Base-by-base conservation (phyloP, 2,888 invertebrate genomes). In the Sipunculus nudus region DNA sequence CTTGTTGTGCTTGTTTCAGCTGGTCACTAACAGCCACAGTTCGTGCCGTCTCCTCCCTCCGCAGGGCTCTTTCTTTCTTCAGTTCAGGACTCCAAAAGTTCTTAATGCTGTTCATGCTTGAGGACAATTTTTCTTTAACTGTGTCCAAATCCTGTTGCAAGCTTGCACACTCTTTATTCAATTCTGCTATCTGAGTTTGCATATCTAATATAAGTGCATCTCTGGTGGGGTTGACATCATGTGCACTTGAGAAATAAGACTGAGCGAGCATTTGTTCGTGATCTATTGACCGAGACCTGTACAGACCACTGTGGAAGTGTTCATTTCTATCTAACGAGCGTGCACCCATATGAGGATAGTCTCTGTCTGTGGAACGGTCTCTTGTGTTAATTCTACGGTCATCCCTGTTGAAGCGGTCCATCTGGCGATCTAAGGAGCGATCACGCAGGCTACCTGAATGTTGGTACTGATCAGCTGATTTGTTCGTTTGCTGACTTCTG, bases 1-100 rank as follows among this genome's bases (percentile, higher is more conserved):
- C 96, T 77, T 92, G 93, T 86, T 95, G 95, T 84, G 96, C 90
- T 81, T 96, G 88, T 86, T 95, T 96, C 74, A 96, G 89, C 86
- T 96, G 96, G 87, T 97, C 96, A 84, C 94, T 95, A 85, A 96
- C 92, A 84, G 96, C 89, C 85, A 93, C 92, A 87, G 95, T 96
- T 86, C 96, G 96, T 80, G 95, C 94, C 84, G 94, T 93, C 86
- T 99, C 98, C 85, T 99, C 98, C 84, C 98, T 98, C 74, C 98
- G 88, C 76, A 97, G 84, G 53, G 96, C 94, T 70, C 98, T 87
- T 86, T 99, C 98, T 86, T 97, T 96, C 87, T 99, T 99, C 84
- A 99, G 87, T 87, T 99, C 99, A 23, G 99, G 99, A 83, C 96
- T 96, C 99, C 99, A 99, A 86, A 99, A 99, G 57, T 97, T 98